These are phyloP conservation scores for Chironex yamaguchii DNA, from an alignment of 30 jellyfish, hydroid and myxozoan genomes.

Conservation along the genomic window DNA sequence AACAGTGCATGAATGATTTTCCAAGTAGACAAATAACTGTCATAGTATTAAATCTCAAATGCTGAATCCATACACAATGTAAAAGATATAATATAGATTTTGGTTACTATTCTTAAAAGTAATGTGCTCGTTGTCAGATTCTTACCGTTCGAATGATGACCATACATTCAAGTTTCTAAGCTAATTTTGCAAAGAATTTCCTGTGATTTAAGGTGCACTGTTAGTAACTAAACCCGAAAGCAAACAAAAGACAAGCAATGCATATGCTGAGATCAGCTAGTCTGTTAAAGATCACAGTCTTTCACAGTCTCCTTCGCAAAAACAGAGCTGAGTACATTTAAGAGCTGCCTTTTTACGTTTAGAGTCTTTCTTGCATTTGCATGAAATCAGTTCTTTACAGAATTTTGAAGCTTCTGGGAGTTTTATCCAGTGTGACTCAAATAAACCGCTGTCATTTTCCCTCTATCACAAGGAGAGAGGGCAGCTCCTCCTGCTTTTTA, in stretches of 20 bases:
- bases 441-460: slow-evolving; percentile 32
- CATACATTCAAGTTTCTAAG: too few relatives aligned
- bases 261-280: too few relatives aligned
- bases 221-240: too few relatives aligned
- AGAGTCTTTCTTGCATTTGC: slow-evolving; percentile 26
- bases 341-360: slow-evolving; percentile 22
- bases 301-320: slow-evolving; percentile 4
- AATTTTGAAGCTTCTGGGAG: slow-evolving; percentile 43
- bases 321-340: slow-evolving; percentile 29
- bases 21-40: not conserved
- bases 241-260: too few relatives aligned
- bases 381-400: too few relatives aligned
- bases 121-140: slow-evolving; percentile 2
- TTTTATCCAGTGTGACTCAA: slow-evolving; percentile 31
- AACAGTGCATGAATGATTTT: not conserved
- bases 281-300: not conserved
- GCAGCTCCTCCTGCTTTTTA: slow-evolving; percentile 21
- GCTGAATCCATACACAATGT: not conserved
- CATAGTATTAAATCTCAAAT: not conserved
- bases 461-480: slow-evolving; percentile 33
- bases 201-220: too few relatives aligned
- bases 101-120: not conserved
- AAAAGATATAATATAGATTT: not conserved
- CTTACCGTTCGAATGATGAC: too few relatives aligned
- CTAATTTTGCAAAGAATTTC: too few relatives aligned